Percentiles rank a stretch among this genome's conserved stretches.
phyloP scores from a whole-genome alignment of 2,113 vertebrate genomes.

The Leptobrachium leishanense region DNA sequence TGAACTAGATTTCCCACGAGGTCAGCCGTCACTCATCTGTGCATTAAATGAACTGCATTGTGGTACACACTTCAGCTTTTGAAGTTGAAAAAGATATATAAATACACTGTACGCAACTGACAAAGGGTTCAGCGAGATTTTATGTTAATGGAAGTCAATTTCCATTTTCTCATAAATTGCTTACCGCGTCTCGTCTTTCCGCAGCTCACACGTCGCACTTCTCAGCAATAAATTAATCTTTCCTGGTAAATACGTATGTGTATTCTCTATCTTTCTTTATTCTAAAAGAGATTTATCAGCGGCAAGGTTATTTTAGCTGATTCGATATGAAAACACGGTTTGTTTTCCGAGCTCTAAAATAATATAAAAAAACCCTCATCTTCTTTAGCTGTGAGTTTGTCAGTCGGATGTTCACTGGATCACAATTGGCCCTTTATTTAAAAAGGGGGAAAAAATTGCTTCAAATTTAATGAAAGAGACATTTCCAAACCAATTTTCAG shows the following conservation, averaged over 20 bases:
- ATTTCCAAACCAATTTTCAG: constrained; percentile 61
- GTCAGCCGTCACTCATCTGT: no score
- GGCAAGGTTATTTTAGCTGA: constrained; percentile 52
- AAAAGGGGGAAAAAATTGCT: constrained; percentile 54
- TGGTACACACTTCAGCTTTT: no score
- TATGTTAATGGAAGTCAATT: no score
- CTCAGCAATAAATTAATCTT: constrained; percentile 35
- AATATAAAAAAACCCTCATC: constrained; percentile 44
- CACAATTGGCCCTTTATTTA: constrained; percentile 57
- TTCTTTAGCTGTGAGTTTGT: constrained; percentile 56
- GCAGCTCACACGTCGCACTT: constrained; percentile 29
- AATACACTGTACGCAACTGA: no score
- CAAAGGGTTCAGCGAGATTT: no score
- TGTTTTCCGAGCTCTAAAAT: constrained; percentile 54
- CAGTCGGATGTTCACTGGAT: constrained; percentile 49
- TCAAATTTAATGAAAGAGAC: constrained; percentile 61
- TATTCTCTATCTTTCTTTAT: constrained; percentile 34
- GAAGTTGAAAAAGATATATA: no score
- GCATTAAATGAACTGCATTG: no score
- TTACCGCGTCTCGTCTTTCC: constrained; percentile 11
- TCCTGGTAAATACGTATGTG: constrained; percentile 23
- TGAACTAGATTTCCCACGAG: no score
- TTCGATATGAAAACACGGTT: constrained; percentile 52
- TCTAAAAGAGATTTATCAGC: constrained; percentile 55
- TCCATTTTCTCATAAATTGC: background rate